Conservation (phyloP, 2,113 vertebrate genomes). For the Baryphthengus martii region DNA sequence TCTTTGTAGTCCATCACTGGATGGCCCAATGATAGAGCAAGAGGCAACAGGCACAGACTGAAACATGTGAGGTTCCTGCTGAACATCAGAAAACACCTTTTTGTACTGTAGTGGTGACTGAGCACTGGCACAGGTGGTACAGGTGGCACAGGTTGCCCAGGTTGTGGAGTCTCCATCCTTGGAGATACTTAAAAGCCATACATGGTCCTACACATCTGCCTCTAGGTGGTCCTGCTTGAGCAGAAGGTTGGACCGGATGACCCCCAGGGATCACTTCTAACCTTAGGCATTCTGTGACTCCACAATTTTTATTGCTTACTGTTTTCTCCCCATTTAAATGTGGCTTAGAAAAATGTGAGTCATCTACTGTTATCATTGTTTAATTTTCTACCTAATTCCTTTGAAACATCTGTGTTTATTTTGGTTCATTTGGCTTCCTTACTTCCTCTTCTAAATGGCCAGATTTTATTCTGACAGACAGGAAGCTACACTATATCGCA, state of each 20-base stretch:
- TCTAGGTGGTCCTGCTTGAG: background rate
- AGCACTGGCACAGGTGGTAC: too few species aligned
- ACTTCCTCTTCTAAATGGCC: background rate
- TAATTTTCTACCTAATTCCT: background rate
- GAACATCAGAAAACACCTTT: background rate
- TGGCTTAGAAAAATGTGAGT: background rate
- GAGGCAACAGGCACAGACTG: background rate
- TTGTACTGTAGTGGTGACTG: background rate
- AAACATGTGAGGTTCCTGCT: background rate
- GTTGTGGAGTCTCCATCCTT: background rate
- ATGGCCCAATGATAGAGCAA: background rate
- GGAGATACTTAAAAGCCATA: background rate
- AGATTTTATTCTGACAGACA: background rate
- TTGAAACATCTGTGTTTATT: background rate
- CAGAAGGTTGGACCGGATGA: rapidly evolving
- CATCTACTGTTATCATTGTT: background rate
- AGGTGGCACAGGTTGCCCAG: background rate
- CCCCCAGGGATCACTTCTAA: background rate
- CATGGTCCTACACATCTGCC: rapidly evolving
- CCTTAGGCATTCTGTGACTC: background rate
- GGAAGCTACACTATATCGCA: background rate
- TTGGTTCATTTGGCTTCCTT: background rate
- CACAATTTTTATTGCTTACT: background rate
- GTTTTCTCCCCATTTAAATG: background rate
- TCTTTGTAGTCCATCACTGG: background rate